Evolutionary conservation across 2,888 invertebrate genomes (phyloP).

Genomic region (Phania funesta): DNA sequence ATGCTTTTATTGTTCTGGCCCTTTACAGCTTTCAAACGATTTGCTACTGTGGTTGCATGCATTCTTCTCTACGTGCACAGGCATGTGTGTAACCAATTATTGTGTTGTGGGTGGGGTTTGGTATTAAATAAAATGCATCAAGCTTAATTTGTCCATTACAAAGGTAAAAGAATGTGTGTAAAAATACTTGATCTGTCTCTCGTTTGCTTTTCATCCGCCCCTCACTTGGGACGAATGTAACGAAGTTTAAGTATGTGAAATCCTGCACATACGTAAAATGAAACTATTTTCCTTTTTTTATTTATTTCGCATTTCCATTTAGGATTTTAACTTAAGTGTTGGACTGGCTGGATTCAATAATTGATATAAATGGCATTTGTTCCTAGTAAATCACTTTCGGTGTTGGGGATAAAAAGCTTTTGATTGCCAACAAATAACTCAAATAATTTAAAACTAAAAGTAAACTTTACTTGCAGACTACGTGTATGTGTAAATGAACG

Average conservation of each 20-base stretch:
- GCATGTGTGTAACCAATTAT: background rate
- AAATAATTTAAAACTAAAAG: background rate
- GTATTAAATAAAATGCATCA: conserved; percentile 12
- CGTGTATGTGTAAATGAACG: background rate
- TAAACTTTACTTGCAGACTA: background rate
- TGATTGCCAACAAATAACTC: conserved; percentile 19
- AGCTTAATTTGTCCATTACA: conserved; percentile 46
- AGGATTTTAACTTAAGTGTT: conserved; percentile 3
- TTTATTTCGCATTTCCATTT: background rate
- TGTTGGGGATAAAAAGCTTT: conserved; percentile 22
- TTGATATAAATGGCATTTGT: conserved; percentile 28
- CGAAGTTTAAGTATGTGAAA: background rate
- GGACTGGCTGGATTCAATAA: background rate
- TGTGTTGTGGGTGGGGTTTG: conserved; percentile 2
- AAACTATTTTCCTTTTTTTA: background rate
- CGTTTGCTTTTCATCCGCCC: background rate
- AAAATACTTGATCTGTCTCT: background rate
- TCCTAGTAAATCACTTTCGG: conserved; percentile 30
- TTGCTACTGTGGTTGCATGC: background rate
- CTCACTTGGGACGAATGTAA: background rate
- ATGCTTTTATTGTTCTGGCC: background rate
- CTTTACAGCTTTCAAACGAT: background rate
- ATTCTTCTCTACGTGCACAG: background rate
- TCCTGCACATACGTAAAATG: background rate
- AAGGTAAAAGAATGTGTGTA: background rate